Evolutionary conservation across 2,113 vertebrate species (phyloP).

Genomic region (Vulpes ferrilata): DNA sequence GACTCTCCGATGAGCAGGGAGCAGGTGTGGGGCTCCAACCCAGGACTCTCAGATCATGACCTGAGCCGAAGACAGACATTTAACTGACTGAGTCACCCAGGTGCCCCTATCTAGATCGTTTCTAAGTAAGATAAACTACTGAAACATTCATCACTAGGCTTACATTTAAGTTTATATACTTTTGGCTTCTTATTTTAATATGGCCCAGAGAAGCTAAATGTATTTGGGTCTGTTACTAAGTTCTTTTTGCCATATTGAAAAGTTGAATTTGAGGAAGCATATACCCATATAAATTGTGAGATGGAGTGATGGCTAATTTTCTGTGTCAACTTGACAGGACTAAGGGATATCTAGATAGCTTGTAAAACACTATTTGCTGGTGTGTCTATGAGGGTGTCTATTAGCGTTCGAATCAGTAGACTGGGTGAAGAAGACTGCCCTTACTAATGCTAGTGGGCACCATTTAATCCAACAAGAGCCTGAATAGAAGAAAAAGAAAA

Average conservation of each 20-base stretch:
- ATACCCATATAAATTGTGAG: neutral
- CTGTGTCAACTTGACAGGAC: neutral
- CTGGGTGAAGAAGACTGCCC: neutral
- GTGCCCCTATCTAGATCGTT: neutral
- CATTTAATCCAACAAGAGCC: neutral
- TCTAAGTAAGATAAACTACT: constrained; percentile 43
- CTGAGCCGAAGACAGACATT: neutral
- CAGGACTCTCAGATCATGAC: neutral
- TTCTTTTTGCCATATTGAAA: constrained; percentile 36
- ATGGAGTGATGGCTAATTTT: neutral
- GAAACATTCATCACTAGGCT: neutral
- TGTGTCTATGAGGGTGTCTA: neutral
- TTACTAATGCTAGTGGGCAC: neutral
- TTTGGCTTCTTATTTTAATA: constrained; percentile 26
- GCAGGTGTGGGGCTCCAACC: too few species aligned
- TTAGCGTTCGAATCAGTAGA: neutral
- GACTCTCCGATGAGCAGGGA: too few species aligned
- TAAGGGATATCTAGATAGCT: neutral
- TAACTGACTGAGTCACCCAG: neutral
- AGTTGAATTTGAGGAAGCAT: neutral
- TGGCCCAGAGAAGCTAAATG: neutral
- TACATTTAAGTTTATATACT: neutral
- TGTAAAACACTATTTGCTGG: neutral
- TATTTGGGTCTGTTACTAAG: constrained; percentile 27
- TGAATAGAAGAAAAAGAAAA: neutral